Evolutionary conservation across 2,888 invertebrate genomes (phyloP).

Genomic region (Mycalesis mineus): DNA sequence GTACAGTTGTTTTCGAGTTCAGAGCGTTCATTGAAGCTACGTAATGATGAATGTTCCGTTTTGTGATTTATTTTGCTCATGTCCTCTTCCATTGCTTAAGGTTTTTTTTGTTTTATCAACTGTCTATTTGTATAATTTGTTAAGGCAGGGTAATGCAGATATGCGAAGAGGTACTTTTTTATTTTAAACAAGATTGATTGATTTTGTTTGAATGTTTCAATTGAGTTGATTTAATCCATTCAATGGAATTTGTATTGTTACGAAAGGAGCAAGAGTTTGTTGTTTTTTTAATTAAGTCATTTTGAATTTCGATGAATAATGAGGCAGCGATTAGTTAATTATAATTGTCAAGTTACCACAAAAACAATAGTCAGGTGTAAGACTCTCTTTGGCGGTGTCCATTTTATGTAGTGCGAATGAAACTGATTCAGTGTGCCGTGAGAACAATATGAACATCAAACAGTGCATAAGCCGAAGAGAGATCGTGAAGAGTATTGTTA

Average conservation of each 20-base stretch:
- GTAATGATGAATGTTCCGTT: slow-evolving; percentile 56
- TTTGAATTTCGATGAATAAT: slow-evolving; percentile 63
- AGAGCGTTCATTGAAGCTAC: slow-evolving; percentile 42
- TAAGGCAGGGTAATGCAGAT: slow-evolving; percentile 77
- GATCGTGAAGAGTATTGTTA: slow-evolving; percentile 74
- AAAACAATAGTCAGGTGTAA: slow-evolving; percentile 67
- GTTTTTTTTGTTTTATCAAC: slow-evolving; percentile 60
- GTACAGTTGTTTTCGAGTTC: slow-evolving; percentile 36
- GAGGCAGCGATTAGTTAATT: slow-evolving; percentile 73
- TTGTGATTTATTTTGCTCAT: slow-evolving; percentile 74
- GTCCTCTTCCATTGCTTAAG: slow-evolving; percentile 73
- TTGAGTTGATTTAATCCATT: slow-evolving; percentile 75
- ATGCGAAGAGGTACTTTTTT: slow-evolving; percentile 74
- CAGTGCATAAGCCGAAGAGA: slow-evolving; percentile 70
- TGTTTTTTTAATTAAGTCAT: slow-evolving; percentile 72
- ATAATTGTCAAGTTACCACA: slow-evolving; percentile 72
- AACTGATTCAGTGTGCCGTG: slow-evolving; percentile 13
- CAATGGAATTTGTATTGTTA: slow-evolving; percentile 76
- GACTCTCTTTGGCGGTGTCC: slow-evolving; percentile 72
- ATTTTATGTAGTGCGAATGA: slow-evolving; percentile 19
- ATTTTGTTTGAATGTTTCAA: slow-evolving; percentile 74
- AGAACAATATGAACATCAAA: slow-evolving; percentile 55
- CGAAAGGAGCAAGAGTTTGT: slow-evolving; percentile 72
- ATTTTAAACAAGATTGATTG: slow-evolving; percentile 63
- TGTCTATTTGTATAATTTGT: slow-evolving; percentile 74